Evolutionary conservation across 2,888 invertebrate genomes (phyloP).

Genomic region (Apoda limacodes): DNA sequence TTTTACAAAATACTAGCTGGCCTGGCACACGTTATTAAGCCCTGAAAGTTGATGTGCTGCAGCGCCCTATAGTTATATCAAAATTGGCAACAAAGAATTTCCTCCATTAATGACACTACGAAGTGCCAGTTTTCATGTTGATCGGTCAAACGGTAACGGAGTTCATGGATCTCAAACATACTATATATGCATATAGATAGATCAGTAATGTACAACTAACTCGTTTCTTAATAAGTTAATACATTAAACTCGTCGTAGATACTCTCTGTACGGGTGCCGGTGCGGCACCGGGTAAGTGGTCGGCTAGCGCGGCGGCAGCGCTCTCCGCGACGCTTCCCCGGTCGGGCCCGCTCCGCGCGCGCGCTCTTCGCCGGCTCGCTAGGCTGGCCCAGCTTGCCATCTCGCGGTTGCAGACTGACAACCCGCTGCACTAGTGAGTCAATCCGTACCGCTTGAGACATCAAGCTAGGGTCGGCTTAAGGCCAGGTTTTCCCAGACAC

Average conservation of each 20-base stretch:
- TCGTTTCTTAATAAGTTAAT: too few species aligned
- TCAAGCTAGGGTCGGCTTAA: not conserved
- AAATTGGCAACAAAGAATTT: too few species aligned
- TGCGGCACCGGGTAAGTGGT: slow-evolving; percentile 37
- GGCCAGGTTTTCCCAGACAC: slow-evolving; percentile 5
- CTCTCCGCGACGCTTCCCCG: slow-evolving; percentile 33
- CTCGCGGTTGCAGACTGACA: slow-evolving; percentile 38
- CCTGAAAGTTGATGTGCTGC: too few species aligned
- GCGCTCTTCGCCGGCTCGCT: slow-evolving; percentile 43
- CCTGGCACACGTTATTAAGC: slow-evolving; percentile 11
- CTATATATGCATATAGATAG: too few species aligned
- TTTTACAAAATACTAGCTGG: too few species aligned
- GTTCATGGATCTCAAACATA: too few species aligned
- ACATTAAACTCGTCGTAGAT: slow-evolving; percentile 34
- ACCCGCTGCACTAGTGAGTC: slow-evolving; percentile 50
- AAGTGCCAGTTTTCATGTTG: too few species aligned
- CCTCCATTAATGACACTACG: too few species aligned
- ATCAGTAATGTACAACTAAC: too few species aligned
- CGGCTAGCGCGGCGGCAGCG: slow-evolving; percentile 24
- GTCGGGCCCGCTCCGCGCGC: slow-evolving; percentile 45
- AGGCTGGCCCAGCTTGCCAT: slow-evolving; percentile 51
- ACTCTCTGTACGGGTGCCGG: slow-evolving; percentile 48
- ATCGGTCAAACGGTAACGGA: too few species aligned
- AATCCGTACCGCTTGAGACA: not conserved
- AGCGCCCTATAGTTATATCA: too few species aligned